A percentile compares a stretch with the other conserved stretches of the same genome.
These are phyloP conservation scores for Octomys mimax DNA, from an alignment of 2,797 vertebrate species.

Conservation along the genomic window DNA sequence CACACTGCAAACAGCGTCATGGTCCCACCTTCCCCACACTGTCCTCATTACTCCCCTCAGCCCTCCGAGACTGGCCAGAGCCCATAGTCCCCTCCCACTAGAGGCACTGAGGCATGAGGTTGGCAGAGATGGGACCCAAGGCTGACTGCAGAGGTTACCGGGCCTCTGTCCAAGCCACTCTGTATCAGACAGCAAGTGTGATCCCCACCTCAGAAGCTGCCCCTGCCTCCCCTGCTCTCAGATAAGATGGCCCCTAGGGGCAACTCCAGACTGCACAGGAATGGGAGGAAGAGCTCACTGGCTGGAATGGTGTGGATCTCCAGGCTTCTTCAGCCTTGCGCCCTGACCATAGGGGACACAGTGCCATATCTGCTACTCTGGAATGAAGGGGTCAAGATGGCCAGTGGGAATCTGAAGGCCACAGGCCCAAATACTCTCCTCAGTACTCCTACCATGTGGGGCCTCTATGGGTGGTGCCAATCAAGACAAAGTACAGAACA, in stretches of 20 bases:
- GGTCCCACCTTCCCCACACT: not conserved
- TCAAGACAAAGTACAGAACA: rapidly evolving
- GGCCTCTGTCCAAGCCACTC: not conserved
- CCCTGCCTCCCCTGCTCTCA: not conserved
- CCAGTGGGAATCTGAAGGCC: not conserved
- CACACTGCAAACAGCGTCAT: not conserved
- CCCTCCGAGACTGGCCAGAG: not conserved
- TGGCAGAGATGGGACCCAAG: too few relatives aligned
- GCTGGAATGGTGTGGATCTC: not conserved
- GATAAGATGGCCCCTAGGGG: not conserved
- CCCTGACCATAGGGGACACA: too few relatives aligned
- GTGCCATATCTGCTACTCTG: rapidly evolving
- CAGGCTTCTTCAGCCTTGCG: not conserved
- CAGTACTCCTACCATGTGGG: not conserved
- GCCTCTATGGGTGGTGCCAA: not conserved
- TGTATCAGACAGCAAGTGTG: rapidly evolving
- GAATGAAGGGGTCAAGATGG: not conserved
- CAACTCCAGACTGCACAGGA: not conserved
- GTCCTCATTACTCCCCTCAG: not conserved
- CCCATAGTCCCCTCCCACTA: not conserved
- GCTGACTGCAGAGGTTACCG: not conserved
- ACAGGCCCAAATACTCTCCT: not conserved
- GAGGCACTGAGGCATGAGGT: not conserved
- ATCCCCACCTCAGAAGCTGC: not conserved
- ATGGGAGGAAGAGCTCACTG: not conserved